A percentile compares a stretch with the other conserved stretches of the same genome.
phyloP scores from a whole-genome alignment of 2,797 vertebrate species.

The Anguilla megastoma region DNA sequence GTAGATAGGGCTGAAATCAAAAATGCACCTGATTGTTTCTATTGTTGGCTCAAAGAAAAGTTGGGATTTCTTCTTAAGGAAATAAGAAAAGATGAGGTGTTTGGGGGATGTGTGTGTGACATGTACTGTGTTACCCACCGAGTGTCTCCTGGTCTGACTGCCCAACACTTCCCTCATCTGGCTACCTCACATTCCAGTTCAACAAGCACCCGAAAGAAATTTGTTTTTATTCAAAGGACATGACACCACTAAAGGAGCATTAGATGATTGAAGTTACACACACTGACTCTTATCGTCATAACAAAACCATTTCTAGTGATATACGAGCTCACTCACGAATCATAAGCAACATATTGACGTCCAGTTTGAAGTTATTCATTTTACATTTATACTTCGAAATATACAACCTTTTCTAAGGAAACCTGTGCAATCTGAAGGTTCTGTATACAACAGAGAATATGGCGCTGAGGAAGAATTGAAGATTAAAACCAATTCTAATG shows the following conservation, averaged over 20 bases:
- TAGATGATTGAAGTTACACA: background rate
- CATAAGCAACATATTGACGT: background rate
- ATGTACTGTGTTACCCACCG: background rate
- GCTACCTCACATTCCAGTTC: background rate
- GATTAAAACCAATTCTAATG: background rate
- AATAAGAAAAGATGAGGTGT: background rate
- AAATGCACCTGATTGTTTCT: conserved; percentile 25
- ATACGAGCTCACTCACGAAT: background rate
- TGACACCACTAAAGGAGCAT: background rate
- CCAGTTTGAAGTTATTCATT: background rate
- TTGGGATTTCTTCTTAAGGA: background rate
- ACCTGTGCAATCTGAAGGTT: background rate
- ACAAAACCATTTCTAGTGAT: background rate
- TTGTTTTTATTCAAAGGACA: background rate
- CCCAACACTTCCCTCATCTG: background rate
- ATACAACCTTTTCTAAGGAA: background rate
- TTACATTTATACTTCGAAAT: background rate
- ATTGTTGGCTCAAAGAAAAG: conserved; percentile 14
- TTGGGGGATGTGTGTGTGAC: background rate
- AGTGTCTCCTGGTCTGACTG: background rate
- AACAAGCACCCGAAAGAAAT: background rate
- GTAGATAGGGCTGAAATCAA: conserved; percentile 5
- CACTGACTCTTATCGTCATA: background rate
- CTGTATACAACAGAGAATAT: background rate
- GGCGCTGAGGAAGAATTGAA: background rate